These are phyloP conservation scores for Nasonia oneida DNA, from an alignment of 2,888 invertebrate genomes.

Conservation along the genomic window DNA sequence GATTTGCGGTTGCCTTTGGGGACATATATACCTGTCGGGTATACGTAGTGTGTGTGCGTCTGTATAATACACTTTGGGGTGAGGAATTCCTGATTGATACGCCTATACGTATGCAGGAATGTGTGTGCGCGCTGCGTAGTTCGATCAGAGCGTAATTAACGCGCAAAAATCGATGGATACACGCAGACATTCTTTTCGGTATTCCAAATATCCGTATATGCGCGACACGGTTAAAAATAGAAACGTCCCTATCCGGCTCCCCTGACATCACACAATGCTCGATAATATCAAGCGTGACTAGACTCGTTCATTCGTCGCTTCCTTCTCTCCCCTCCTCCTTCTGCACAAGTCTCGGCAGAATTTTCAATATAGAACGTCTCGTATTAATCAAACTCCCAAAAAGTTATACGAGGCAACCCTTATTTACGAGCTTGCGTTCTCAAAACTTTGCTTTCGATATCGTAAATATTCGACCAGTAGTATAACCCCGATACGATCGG, in stretches of 20 bases:
- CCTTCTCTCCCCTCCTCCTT: background rate
- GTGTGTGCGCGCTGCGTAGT: background rate
- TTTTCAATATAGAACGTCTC: conserved; percentile 16
- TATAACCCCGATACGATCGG: background rate
- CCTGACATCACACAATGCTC: conserved; percentile 12
- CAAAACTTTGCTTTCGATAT: background rate
- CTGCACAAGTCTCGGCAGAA: background rate
- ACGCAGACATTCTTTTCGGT: background rate
- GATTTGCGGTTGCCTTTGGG: background rate
- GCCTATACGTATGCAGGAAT: background rate
- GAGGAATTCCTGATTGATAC: background rate
- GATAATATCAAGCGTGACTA: conserved; percentile 34
- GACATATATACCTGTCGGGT: background rate
- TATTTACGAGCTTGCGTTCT: background rate
- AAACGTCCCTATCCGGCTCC: background rate
- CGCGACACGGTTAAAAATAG: background rate
- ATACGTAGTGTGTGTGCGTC: background rate
- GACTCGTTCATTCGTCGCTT: conserved; percentile 1
- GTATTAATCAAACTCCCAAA: background rate
- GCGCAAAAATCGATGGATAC: background rate
- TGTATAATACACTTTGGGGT: background rate
- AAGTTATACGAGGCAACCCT: background rate
- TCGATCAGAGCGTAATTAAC: background rate
- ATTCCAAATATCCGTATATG: background rate
- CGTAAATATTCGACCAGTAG: background rate